These are phyloP conservation scores for Nemurella pictetii DNA, from an alignment of 2,888 invertebrate genomes.

Conservation along the genomic window DNA sequence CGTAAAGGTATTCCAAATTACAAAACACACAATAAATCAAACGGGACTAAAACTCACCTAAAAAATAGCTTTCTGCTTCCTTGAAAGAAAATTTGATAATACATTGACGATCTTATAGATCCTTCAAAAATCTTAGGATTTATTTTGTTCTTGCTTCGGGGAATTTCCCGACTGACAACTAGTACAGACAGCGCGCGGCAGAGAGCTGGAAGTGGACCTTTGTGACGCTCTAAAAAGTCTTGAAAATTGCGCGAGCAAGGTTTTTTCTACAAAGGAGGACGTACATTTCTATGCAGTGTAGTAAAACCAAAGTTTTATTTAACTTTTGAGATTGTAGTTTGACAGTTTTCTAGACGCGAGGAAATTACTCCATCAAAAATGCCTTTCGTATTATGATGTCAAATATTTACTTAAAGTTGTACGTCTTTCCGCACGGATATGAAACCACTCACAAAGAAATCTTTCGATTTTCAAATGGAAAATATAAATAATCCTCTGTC, in stretches of 20 bases:
- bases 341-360: background rate
- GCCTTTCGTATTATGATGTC: background rate
- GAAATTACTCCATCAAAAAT: conserved; percentile 17
- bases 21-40: too few species aligned
- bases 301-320: background rate
- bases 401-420: conserved; percentile 11
- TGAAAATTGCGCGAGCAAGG: background rate
- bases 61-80: too few species aligned
- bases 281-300: background rate
- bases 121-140: too few species aligned
- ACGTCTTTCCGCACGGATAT: background rate
- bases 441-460: background rate
- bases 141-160: too few species aligned
- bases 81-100: too few species aligned
- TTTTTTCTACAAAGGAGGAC: background rate
- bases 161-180: too few species aligned
- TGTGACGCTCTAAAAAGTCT: background rate
- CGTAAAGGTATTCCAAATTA: too few species aligned
- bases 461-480: background rate
- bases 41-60: too few species aligned
- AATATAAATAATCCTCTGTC: background rate
- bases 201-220: background rate
- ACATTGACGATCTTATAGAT: too few species aligned
- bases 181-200: background rate
- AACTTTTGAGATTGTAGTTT: background rate